Conservation (phyloP, 2,888 invertebrate species). For the Anarsia innoxiella region DNA sequence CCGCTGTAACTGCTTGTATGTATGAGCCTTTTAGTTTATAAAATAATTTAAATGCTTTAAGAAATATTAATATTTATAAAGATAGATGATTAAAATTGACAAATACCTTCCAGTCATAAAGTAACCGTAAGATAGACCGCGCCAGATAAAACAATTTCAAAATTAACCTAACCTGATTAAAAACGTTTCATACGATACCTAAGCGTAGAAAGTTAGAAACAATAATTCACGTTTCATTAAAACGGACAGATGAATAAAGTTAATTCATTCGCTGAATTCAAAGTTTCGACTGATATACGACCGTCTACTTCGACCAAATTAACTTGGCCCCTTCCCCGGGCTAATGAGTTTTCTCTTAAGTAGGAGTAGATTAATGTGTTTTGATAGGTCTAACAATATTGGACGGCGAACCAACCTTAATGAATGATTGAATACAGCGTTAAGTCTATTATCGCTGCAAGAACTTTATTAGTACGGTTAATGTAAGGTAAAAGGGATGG, state of each 20-base stretch:
- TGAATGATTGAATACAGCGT: slow-evolving; percentile 71
- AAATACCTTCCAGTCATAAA: too few relatives aligned
- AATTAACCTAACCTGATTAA: too few relatives aligned
- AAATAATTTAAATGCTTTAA: too few relatives aligned
- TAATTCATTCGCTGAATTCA: slow-evolving; percentile 51
- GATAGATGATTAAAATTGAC: too few relatives aligned
- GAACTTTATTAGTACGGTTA: slow-evolving; percentile 70
- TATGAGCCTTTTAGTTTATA: too few relatives aligned
- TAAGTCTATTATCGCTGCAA: slow-evolving; percentile 69
- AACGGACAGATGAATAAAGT: slow-evolving; percentile 51
- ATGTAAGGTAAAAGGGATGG: slow-evolving; percentile 45
- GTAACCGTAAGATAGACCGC: too few relatives aligned
- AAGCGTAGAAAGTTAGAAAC: slow-evolving; percentile 33
- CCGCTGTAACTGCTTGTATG: too few relatives aligned
- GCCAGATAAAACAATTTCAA: too few relatives aligned
- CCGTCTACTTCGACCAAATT: slow-evolving; percentile 39
- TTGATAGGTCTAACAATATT: slow-evolving; percentile 42
- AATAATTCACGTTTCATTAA: slow-evolving; percentile 55
- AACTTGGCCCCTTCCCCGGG: slow-evolving; percentile 25
- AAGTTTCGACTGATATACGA: slow-evolving; percentile 61
- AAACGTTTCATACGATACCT: too few relatives aligned
- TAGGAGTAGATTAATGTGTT: slow-evolving; percentile 40
- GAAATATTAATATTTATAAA: too few relatives aligned
- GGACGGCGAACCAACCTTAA: slow-evolving; percentile 43
- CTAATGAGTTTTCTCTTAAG: slow-evolving; percentile 34